These are phyloP conservation scores for Anisognathus igniventris DNA, from an alignment of 2,797 vertebrate species.

Conservation along the genomic window DNA sequence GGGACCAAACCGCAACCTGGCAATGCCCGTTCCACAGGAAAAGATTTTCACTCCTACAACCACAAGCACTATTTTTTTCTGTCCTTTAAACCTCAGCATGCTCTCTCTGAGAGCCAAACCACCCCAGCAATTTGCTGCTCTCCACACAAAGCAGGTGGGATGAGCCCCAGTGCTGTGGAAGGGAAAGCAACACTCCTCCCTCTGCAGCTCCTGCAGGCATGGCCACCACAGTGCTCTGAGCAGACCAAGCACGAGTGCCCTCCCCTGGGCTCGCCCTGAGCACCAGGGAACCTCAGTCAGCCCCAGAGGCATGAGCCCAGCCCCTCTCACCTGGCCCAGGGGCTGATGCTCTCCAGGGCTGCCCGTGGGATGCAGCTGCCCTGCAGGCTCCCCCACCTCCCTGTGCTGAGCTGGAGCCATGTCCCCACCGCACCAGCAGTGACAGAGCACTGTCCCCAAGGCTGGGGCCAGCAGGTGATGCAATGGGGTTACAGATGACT, in stretches of 20 bases:
- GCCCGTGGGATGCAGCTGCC: not conserved
- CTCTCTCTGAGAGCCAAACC: not conserved
- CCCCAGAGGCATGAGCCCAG: accelerated
- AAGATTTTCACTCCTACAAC: not conserved
- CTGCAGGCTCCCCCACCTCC: accelerated
- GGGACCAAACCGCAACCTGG: not conserved
- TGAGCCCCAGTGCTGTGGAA: accelerated
- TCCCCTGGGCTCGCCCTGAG: not conserved
- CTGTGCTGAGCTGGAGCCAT: not conserved
- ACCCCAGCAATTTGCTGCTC: not conserved
- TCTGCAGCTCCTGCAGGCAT: not conserved
- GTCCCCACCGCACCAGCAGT: accelerated
- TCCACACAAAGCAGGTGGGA: not conserved
- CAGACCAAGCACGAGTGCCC: not conserved
- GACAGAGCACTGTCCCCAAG: accelerated
- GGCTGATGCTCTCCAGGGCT: not conserved
- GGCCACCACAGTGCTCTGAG: not conserved
- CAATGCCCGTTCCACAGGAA: not conserved
- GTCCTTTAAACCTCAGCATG: not conserved
- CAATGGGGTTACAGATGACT: not conserved
- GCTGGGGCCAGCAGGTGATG: not conserved
- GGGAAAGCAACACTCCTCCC: not conserved
- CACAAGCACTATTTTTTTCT: not conserved
- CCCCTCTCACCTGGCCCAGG: not conserved
- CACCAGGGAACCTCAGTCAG: accelerated